phyloP scores from a whole-genome alignment of 2,797 vertebrate genomes.

The Taeniopygia guttata region DNA sequence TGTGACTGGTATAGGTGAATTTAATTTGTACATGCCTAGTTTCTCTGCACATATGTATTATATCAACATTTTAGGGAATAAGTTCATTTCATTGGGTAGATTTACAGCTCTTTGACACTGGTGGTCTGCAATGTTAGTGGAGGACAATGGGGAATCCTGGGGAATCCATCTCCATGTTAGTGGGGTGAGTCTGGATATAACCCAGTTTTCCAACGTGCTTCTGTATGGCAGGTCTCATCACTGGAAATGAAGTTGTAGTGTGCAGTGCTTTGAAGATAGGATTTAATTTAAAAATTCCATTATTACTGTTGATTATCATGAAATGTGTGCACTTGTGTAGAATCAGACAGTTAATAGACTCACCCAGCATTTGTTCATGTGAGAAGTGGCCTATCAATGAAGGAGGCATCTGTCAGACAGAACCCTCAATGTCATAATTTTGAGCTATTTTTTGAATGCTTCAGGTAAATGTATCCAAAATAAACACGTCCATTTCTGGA shows the following conservation, averaged over 20 bases:
- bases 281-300: neutral
- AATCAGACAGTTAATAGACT: neutral
- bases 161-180: accelerated
- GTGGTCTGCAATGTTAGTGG: neutral
- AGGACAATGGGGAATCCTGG: neutral
- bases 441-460: neutral
- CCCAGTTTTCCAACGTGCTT: neutral
- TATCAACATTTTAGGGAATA: neutral
- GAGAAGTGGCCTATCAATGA: neutral
- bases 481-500: neutral
- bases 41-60: neutral
- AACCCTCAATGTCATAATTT: neutral
- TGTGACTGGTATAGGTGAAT: neutral
- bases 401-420: neutral
- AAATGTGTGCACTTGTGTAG: neutral
- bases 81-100: neutral
- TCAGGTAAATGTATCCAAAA: neutral
- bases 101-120: neutral
- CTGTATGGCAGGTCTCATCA: neutral
- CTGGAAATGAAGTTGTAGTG: neutral
- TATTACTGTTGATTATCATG: neutral
- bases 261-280: neutral
- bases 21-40: neutral
- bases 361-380: neutral
- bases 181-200: neutral